Base-by-base conservation (phyloP, 2,888 invertebrate species). In the Scaptomyza flava region DNA sequence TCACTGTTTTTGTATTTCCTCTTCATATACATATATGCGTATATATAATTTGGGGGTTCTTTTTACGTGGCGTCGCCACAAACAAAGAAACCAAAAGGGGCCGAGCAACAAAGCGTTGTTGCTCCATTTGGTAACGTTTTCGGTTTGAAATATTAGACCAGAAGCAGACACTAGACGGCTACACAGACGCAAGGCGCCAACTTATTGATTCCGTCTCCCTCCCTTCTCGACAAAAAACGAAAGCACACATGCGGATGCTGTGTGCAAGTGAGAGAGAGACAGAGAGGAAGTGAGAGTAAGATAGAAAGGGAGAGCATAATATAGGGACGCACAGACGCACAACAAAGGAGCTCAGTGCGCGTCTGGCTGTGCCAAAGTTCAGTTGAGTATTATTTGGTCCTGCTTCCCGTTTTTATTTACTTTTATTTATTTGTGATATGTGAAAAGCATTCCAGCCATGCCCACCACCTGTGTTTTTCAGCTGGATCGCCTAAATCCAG, bases 391-490 rank as follows among this genome's bases (percentile, higher is more conserved):
- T 38, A 41, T 58, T 66, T 45, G 8, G 9, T 42, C 20, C 38
- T 60, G 52, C 23, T 36, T 12, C 12, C 47, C 45, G 33, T 53
- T 54, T 5, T 38, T 41, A 23, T 23, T 23, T 23, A 4, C 17
- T 41, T 4, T 57, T 42, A 38, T 11, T 27, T n/a, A 31, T n/a
- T 47, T 63, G 68, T 68, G 60, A 70, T 41, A 41, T 83, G 74
- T 76, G 76, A 75, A 72, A 14, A 45, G 61, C 46, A 33, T 9
- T 36, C 56, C 20, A 64, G 64, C 52, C 69, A 90, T 90, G 90
- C 91, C 90, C 68, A 91, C 90, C 59, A 86, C 87, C 36, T 91
- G 91, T 77, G 81, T 84, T 63, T 91, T 91, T 64, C 89, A 90
- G 66, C 71, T 90, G 81, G 90, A 90, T 87, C 90, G 90, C 57